These are phyloP conservation scores for Suncus etruscus DNA, from an alignment of 2,113 vertebrate genomes.

Conservation along the genomic window DNA sequence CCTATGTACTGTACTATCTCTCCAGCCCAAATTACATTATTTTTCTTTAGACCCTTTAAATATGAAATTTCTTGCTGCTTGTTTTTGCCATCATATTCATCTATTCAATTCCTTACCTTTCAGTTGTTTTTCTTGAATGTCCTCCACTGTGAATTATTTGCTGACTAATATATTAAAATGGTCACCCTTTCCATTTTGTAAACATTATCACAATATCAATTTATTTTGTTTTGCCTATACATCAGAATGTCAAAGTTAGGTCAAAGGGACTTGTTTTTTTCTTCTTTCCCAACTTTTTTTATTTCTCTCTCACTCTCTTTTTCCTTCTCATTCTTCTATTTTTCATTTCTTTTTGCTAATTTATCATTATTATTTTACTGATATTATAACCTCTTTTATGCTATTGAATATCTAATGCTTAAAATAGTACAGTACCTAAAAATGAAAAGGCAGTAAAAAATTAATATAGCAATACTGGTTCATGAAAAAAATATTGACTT, in stretches of 20 bases:
- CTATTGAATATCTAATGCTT: not conserved
- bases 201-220: not conserved
- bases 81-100: not conserved
- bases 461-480: not conserved
- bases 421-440: not conserved
- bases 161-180: not conserved
- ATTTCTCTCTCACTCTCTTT: not conserved
- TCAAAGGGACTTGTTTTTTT: not conserved
- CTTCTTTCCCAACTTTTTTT: too few species aligned
- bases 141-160: not conserved
- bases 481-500: not conserved
- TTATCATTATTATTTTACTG: not conserved
- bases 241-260: not conserved
- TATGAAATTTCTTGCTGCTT: not conserved
- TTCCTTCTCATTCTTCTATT: not conserved
- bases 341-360: not conserved
- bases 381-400: not conserved
- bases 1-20: too few species aligned
- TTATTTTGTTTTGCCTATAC: not conserved
- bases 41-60: not conserved
- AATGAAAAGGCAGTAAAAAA: not conserved
- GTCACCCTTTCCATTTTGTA: not conserved
- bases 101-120: not conserved
- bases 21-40: not conserved
- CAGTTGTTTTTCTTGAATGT: too few species aligned